Evolutionary conservation across 2,797 vertebrate species (phyloP).

Genomic region (Ctenochaetus hawaiiensis): DNA sequence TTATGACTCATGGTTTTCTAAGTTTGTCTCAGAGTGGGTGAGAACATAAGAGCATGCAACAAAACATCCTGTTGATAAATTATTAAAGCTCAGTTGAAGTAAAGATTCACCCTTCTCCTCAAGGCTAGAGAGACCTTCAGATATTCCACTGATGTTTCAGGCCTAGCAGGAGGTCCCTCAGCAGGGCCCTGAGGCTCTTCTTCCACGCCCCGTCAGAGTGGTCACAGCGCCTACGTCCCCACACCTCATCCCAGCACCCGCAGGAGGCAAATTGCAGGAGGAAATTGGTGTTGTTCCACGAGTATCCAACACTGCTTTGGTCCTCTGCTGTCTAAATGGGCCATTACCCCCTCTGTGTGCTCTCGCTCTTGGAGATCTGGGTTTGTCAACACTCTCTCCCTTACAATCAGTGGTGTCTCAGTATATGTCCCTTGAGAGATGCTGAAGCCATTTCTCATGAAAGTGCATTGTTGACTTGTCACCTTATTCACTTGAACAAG

Average conservation of each 20-base stretch:
- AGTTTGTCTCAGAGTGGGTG: constrained; percentile 16
- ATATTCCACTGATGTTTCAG: constrained; percentile 34
- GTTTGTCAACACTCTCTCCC: constrained; percentile 61
- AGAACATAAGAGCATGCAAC: constrained; percentile 35
- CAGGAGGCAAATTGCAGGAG: constrained; percentile 80
- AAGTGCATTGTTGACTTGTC: constrained; percentile 23
- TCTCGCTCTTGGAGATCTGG: constrained; percentile 56
- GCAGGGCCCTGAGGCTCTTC: constrained; percentile 39
- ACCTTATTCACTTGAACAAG: constrained; percentile 32
- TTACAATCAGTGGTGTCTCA: constrained; percentile 49
- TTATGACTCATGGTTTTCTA: constrained; percentile 40
- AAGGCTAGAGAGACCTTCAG: constrained; percentile 41
- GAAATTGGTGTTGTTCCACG: constrained; percentile 81
- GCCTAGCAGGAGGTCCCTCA: constrained; percentile 43
- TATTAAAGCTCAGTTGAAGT: constrained; percentile 44
- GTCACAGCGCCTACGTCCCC: constrained; percentile 47
- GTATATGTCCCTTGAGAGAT: constrained; percentile 36
- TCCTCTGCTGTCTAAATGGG: constrained; percentile 75
- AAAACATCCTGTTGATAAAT: constrained; percentile 41
- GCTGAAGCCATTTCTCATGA: constrained; percentile 41
- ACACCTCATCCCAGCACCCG: constrained; percentile 76
- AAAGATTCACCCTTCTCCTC: constrained; percentile 33
- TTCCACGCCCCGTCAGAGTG: constrained; percentile 56
- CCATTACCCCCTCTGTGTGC: constrained; percentile 77
- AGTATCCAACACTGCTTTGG: constrained; percentile 67